Conservation (phyloP, 2,888 invertebrate species). For the Stenodera caucasica region DNA sequence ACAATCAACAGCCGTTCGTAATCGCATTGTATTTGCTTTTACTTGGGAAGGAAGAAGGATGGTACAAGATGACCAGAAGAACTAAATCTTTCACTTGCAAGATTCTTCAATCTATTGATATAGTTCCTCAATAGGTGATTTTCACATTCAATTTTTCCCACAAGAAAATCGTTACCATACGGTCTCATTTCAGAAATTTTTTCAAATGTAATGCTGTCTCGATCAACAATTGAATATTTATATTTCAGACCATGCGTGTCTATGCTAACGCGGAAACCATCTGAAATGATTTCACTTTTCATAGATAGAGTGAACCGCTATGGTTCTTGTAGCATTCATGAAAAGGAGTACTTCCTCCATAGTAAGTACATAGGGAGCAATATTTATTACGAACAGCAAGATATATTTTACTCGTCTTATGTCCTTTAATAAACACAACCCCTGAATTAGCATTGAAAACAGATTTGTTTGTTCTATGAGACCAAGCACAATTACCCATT, state of each 20-base stretch:
- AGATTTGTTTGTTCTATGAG: no score
- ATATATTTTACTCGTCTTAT: no score
- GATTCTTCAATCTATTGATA: background rate
- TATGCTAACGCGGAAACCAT: no score
- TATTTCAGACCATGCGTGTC: no score
- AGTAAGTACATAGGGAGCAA: no score
- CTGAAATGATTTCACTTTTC: background rate
- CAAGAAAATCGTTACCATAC: conserved; percentile 1
- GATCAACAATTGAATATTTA: conserved; percentile 2
- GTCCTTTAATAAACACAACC: no score
- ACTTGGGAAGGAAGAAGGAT: background rate
- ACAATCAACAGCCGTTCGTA: background rate
- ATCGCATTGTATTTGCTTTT: background rate
- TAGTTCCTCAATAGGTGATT: conserved; percentile 6
- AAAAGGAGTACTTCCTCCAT: no score
- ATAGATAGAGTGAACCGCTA: no score
- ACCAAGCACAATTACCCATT: no score
- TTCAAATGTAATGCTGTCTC: conserved; percentile 2
- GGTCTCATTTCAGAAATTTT: background rate
- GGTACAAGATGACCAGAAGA: background rate
- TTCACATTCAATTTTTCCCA: conserved; percentile 4
- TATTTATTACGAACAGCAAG: no score
- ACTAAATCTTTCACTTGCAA: background rate
- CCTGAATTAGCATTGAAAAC: no score
- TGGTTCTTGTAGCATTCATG: no score